Evolutionary conservation across 2,888 invertebrate species (phyloP), one percentile per base, ranked within the genome.

Genomic region (Andrena haemorrhoa): DNA sequence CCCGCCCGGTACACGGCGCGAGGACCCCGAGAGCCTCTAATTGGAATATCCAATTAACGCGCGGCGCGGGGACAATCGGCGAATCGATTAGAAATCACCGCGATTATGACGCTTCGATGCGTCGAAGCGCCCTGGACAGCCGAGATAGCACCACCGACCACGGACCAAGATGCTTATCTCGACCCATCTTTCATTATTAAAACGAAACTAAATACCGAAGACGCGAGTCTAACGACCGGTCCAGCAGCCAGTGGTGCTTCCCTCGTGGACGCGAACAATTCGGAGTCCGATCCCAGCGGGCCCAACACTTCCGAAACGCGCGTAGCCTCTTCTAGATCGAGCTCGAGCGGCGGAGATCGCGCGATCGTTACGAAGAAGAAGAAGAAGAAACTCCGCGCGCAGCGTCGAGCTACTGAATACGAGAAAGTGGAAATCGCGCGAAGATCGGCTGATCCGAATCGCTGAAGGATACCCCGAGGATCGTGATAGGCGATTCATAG

Each of bases 1-100:
- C 12, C 35, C 26, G 20, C 16, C 10, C 41, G 33, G 33, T 53
- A 12, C 20, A 12, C 58, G 79, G 53, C 84, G 86, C 47, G 65
- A 58, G 20, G 20, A 60, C 1, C 20, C 41, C 26, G n/a, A 1
- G 16, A 0, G n/a, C n/a, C 56, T 75, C 89, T 90, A 91, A 90
- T 92, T 91, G 89, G 88, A 66, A 83, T 76, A 84, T 82, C 90
- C 91, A 92, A 92, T 93, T 92, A 93, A 91, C 90, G 90, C 86
- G 88, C 83, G 86, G 81, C 63, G 73, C 65, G 83, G 72, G 71
- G 89, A 90, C 92, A 92, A 92, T 92, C 90, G 89, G 89, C 90
- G 89, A 90, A 90, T 92, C 92, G 92, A 92, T 93, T 93, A 91
- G 89, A 89, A 92, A 93, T 93, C 91, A 90, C 89, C 90, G 89